Conservation (phyloP, 1,140 invertebrate species). For the Coelopa frigida region DNA sequence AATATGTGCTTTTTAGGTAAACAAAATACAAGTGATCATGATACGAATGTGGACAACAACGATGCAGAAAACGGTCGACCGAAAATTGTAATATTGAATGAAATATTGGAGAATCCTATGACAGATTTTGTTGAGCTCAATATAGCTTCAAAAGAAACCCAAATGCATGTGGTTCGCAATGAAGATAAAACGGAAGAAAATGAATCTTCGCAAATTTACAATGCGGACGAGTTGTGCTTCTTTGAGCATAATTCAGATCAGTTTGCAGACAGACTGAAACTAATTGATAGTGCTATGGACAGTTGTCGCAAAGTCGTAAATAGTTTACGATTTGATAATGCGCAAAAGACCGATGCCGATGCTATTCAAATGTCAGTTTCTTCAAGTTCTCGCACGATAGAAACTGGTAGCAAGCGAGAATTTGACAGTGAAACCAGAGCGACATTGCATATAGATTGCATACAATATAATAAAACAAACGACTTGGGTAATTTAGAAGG, state of each 20-base stretch:
- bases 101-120: constrained; percentile 30
- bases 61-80: background rate
- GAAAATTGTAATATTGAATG: constrained; percentile 26
- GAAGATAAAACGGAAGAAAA: background rate
- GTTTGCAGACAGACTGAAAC: constrained; percentile 1
- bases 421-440: background rate
- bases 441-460: background rate
- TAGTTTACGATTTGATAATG: constrained; percentile 12
- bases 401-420: too few relatives aligned
- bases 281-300: constrained; percentile 10
- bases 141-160: too few relatives aligned
- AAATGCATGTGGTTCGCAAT: background rate
- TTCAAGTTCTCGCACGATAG: too few relatives aligned
- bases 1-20: too few relatives aligned
- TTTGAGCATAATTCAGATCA: too few relatives aligned
- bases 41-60: too few relatives aligned
- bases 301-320: constrained; percentile 12
- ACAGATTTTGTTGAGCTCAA: constrained; percentile 27
- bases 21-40: too few relatives aligned
- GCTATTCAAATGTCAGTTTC: too few relatives aligned
- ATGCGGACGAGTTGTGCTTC: too few relatives aligned
- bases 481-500: too few relatives aligned
- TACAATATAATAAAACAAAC: too few relatives aligned
- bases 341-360: too few relatives aligned
- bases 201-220: background rate